Base-by-base conservation (phyloP, 1,140 invertebrate genomes). In the Chlorops oryzae region DNA sequence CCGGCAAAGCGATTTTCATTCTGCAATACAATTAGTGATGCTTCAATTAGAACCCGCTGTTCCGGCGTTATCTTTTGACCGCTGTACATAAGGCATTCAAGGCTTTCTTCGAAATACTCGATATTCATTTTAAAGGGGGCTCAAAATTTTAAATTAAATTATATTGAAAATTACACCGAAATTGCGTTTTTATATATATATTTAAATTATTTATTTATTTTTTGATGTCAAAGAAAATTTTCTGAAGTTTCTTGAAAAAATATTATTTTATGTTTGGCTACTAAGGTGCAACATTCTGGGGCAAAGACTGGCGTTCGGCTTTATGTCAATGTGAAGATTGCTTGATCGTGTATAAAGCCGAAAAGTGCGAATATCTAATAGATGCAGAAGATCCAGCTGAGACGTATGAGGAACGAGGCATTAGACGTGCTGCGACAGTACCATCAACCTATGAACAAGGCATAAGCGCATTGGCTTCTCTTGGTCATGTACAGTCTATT, bases 381-480 rank as follows among this genome's bases (percentile, higher is more conserved):
- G 91, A 96, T 74, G 73, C 78, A 10, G 80, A 85, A 56, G 94
- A 98, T 62, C 92, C 89, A 20, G 87, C 95, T 0, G 80, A 82
- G 50, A 81, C 81, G 1, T 97, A 97, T 73, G 92, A 96, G 75
- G 83, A 86, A 59, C 80, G 85, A 56, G 87, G 87, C 3, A 83
- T 82, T 73, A 73, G 75, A 6, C 80, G 78, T 48, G 74, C 72
- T 2, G 56, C 72, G 55, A 60, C 63, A 17, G 72, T 76, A 55
- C 77, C 75, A 35, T 73, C 68, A 40, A 81, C 81, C 42, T 88
- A 90, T 63, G 87, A 90, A 62, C 80, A 82, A 64, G 87, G 85
- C 35, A 78, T 90, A 63, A 76, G 83, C 58, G 86, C 86, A 10
- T 74, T 91, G 22, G 85, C 83, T 5, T 84, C 83, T 22, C 75